Percentiles rank a stretch among this genome's conserved stretches.
Evolutionary conservation across 2,797 vertebrate genomes (phyloP).

Genomic region (Centropyge bicolor): DNA sequence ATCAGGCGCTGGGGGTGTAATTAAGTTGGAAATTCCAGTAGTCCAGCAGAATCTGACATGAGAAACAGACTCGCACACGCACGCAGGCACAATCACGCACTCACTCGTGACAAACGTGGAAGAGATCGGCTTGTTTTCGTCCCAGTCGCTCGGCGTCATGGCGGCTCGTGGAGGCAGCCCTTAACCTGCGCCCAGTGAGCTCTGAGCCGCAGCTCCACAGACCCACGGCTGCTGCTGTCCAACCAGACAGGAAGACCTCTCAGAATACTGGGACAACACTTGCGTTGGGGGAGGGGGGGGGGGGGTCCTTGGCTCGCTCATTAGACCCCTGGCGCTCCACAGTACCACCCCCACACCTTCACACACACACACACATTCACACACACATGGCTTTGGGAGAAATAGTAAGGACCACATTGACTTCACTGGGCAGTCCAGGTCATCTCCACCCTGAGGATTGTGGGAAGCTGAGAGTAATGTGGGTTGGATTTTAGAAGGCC

Average conservation of each 20-base stretch:
- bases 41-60: constrained; percentile 82
- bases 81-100: constrained; percentile 60
- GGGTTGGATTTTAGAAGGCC: constrained; percentile 89
- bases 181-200: constrained; percentile 80
- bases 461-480: constrained; percentile 94
- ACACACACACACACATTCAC: constrained; percentile 58
- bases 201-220: constrained; percentile 48
- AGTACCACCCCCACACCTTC: constrained; percentile 66
- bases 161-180: constrained; percentile 77
- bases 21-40: constrained; percentile 82
- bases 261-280: constrained; percentile 88
- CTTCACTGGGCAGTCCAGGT: constrained; percentile 91
- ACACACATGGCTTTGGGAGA: constrained; percentile 92
- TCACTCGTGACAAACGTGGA: constrained; percentile 58
- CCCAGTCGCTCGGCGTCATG: constrained; percentile 64
- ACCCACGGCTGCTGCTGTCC: constrained; percentile 64
- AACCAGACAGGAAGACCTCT: constrained; percentile 88
- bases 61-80: constrained; percentile 66
- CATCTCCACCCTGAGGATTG: constrained; percentile 96
- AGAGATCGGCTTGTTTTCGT: constrained; percentile 70
- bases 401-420: constrained; percentile 84
- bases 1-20: constrained; percentile 84
- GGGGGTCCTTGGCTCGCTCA: constrained; percentile 52
- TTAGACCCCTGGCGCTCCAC: constrained; percentile 53
- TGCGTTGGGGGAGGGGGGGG: no score